Conservation (phyloP, 2,113 vertebrate species). For the Halichoeres trimaculatus region DNA sequence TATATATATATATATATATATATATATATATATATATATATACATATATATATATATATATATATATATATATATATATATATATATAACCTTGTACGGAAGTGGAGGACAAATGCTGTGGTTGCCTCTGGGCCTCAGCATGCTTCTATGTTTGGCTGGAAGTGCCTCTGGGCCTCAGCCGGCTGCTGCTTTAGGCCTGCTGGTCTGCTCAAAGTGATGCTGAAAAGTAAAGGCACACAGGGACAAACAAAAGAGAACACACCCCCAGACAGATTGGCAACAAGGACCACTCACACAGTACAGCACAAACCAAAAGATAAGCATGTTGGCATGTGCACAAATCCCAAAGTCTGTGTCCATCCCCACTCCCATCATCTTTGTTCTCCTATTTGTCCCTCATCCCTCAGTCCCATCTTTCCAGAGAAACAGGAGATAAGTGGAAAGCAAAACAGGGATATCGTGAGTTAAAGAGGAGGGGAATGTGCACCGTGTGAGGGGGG, state of each 20-base stretch:
- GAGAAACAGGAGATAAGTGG: neutral
- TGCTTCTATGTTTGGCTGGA: conserved; percentile 60
- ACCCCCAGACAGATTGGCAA: conserved; percentile 40
- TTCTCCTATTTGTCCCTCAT: conserved; percentile 12
- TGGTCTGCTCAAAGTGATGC: conserved; percentile 49
- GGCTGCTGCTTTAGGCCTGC: conserved; percentile 50
- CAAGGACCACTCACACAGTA: conserved; percentile 15
- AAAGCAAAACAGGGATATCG: neutral
- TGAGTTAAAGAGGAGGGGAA: neutral
- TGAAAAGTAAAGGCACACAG: conserved; percentile 39
- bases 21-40: no score
- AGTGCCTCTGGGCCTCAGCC: conserved; percentile 45
- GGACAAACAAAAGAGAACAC: conserved; percentile 49
- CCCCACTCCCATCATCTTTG: conserved; percentile 13
- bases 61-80: no score
- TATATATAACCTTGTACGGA: conserved; percentile 49
- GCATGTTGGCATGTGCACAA: conserved; percentile 26
- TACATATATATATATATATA: no score
- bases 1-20: no score
- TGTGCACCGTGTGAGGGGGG: neutral
- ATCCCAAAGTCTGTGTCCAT: conserved; percentile 27
- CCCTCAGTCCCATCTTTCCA: neutral
- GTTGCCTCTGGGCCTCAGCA: conserved; percentile 52
- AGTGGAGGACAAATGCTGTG: conserved; percentile 50
- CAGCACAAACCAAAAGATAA: conserved; percentile 34